A percentile compares a stretch with the other conserved stretches of the same genome.
phyloP scores from a whole-genome alignment of 2,797 vertebrate species.

The Acipenser transmontanus region DNA sequence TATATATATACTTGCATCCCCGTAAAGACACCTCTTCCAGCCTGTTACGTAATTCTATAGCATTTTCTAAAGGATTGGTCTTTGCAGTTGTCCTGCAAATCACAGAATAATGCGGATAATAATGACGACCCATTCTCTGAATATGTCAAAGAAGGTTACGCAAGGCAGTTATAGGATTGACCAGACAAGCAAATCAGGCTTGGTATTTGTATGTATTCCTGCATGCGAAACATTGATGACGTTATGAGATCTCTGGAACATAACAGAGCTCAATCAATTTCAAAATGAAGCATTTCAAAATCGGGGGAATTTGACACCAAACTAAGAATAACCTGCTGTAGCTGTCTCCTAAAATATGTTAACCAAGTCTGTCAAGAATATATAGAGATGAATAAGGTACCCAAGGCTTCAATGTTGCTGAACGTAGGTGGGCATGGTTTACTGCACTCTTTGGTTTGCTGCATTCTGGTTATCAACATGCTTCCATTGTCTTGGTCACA shows the following conservation, averaged over 20 bases:
- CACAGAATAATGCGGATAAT: too few relatives aligned
- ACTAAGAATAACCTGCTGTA: constrained; percentile 10
- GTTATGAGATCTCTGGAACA: constrained; percentile 1
- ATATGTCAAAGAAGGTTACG: constrained; percentile 12
- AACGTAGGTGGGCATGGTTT: constrained; percentile 33
- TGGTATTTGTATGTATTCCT: constrained; percentile 2
- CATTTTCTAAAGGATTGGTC: too few relatives aligned
- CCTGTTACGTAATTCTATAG: too few relatives aligned
- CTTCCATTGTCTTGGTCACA: constrained; percentile 42
- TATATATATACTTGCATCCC: too few relatives aligned
- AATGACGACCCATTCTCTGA: too few relatives aligned
- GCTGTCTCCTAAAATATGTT: not conserved
- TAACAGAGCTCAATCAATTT: constrained; percentile 7
- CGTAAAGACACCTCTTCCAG: too few relatives aligned
- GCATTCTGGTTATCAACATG: constrained; percentile 43
- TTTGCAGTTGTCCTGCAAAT: too few relatives aligned
- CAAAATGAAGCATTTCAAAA: constrained; percentile 17
- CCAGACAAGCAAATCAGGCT: constrained; percentile 18
- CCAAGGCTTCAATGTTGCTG: constrained; percentile 20
- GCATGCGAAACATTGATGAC: not conserved
- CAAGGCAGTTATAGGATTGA: constrained; percentile 17
- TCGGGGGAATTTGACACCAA: constrained; percentile 10
- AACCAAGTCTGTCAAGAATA: constrained; percentile 17
- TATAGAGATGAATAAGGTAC: constrained; percentile 33
- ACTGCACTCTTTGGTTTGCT: constrained; percentile 23